These are phyloP conservation scores for Mycalesis mineus DNA, from an alignment of 2,888 invertebrate species.

Conservation along the genomic window DNA sequence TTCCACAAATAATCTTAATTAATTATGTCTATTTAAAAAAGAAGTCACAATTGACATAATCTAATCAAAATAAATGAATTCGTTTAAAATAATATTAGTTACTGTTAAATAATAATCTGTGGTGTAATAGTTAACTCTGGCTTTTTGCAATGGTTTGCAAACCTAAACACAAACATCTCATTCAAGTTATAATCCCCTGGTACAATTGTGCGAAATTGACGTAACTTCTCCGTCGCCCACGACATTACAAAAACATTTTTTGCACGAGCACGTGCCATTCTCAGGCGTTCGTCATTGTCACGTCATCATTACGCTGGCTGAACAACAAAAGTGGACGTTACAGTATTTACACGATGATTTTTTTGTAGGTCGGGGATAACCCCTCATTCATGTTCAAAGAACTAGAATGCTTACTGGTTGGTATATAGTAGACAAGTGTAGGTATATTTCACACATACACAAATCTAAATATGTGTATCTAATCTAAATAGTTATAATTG, in stretches of 20 bases:
- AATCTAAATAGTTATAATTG: neutral
- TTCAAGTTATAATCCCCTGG: conserved; percentile 53
- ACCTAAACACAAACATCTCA: conserved; percentile 45
- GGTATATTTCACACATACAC: conserved; percentile 4
- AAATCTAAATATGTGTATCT: conserved; percentile 5
- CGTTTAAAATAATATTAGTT: too few species aligned
- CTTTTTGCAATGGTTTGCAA: neutral
- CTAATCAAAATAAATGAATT: too few species aligned
- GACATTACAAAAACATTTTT: conserved; percentile 46
- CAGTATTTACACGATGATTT: conserved; percentile 51
- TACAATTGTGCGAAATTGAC: conserved; percentile 76
- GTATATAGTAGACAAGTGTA: conserved; percentile 37
- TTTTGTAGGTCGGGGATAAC: conserved; percentile 68
- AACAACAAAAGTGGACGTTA: conserved; percentile 60
- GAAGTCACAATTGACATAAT: too few species aligned
- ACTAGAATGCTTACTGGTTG: conserved; percentile 49
- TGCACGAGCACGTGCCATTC: conserved; percentile 60
- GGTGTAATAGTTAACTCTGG: neutral
- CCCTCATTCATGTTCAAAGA: conserved; percentile 49
- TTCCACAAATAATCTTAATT: too few species aligned
- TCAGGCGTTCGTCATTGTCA: conserved; percentile 59
- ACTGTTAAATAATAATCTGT: too few species aligned
- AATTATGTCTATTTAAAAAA: too few species aligned
- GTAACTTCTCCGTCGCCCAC: conserved; percentile 59
- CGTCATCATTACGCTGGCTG: conserved; percentile 63